Base-by-base conservation (phyloP, 2,888 invertebrate genomes). In the Ceriagrion tenellum region DNA sequence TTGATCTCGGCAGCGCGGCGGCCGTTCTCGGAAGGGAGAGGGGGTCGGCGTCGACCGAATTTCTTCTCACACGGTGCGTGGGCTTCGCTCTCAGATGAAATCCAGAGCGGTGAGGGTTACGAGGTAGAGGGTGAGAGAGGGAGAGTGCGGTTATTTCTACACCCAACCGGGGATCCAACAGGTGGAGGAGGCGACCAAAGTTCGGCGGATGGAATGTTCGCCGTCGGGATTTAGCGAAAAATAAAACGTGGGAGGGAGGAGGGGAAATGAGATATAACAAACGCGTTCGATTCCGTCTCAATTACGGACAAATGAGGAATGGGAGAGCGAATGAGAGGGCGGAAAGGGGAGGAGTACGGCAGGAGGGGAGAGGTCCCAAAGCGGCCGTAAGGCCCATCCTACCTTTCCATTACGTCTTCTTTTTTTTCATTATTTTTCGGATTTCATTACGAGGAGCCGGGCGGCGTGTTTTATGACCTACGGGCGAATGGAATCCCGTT, bases 171-270 rank as follows among this genome's bases (percentile, higher is more conserved):
- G 69, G 40, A 63, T 93, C 93, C 93, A 93, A 93, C 93, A 93
- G 93, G 93, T 93, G 93, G 93, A 93, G 40, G 69, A 23, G 69
- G 93, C 26, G 93, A 63, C 47, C 0, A n/a, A 93, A 40, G 63
- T 63, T 40, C 12, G 56, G 40, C 59, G 20, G 20, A 18, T 91
- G 69, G 69, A 47, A 93, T 63, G 59, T 20, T 69, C 63, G 93
- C 93, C 47, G n/a, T 93, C 26, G 30, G n/a, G 81, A 81, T 81
- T 81, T 13, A 35, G 26, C 81, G 30, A 81, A 81, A 81, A 35
- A 81, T 81, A 81, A 81, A 35, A 30, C 23, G 35, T 4, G 35
- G 35, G 0, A 16, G 81, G 35, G 81, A 16, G 35, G 0, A 16
- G 81, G 35, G 81, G 18, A 35, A 81, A 81, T 81, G 81, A 30